phyloP scores from a whole-genome alignment of 2,888 invertebrate species.

The Nephrocerus scutellatus region DNA sequence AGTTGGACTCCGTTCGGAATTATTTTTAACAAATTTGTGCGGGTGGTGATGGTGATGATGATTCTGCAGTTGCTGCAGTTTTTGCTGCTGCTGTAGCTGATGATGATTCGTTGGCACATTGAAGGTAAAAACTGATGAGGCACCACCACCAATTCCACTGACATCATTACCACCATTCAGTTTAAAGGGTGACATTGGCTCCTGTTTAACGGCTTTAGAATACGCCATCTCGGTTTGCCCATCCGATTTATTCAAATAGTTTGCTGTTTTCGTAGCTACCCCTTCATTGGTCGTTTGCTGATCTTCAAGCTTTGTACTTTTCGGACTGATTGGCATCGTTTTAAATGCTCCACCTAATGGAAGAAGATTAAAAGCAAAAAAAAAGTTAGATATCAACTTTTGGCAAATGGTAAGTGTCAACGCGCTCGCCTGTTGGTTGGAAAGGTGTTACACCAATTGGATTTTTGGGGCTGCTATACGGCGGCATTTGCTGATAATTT shows the following conservation, averaged over 20 bases:
- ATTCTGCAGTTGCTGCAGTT: slow-evolving; percentile 35
- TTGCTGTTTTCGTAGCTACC: slow-evolving; percentile 22
- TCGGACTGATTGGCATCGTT: slow-evolving; percentile 63
- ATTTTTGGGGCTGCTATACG: slow-evolving; percentile 65
- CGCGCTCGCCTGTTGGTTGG: slow-evolving; percentile 64
- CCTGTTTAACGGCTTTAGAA: slow-evolving; percentile 43
- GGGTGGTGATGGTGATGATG: slow-evolving; percentile 25
- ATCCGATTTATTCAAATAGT: slow-evolving; percentile 23
- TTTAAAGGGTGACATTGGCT: slow-evolving; percentile 44
- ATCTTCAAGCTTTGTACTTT: slow-evolving; percentile 45
- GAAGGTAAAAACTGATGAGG: slow-evolving; percentile 38
- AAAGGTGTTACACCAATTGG: slow-evolving; percentile 80
- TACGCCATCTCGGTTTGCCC: slow-evolving; percentile 26
- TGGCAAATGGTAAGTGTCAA: slow-evolving; percentile 1
- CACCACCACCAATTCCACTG: neutral
- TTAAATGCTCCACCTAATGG: slow-evolving; percentile 77
- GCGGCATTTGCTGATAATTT: slow-evolving; percentile 48
- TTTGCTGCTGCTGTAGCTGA: slow-evolving; percentile 19
- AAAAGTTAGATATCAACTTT: slow-evolving; percentile 9
- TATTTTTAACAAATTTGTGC: slow-evolving; percentile 2
- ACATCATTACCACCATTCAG: slow-evolving; percentile 27
- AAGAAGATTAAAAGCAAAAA: neutral
- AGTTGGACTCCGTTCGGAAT: slow-evolving; percentile 34
- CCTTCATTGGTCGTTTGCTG: slow-evolving; percentile 20
- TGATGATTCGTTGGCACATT: slow-evolving; percentile 40